Conservation (phyloP, 37 sponge, comb jelly and placozoan genomes). For the Beroe forskalii region DNA sequence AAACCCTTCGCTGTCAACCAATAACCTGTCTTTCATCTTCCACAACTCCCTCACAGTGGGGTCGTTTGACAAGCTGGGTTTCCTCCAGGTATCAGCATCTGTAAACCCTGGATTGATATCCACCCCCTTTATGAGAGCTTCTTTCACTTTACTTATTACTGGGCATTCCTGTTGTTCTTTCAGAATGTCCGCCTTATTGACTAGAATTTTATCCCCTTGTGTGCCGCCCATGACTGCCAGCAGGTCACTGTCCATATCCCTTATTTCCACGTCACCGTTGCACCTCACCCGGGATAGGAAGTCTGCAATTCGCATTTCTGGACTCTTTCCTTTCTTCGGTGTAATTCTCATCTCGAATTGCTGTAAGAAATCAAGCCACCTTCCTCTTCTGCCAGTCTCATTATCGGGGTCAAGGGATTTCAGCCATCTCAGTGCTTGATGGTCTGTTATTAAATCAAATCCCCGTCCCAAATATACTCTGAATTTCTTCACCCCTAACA, state of each 20-base stretch:
- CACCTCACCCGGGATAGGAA: neutral
- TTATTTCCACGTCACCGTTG: neutral
- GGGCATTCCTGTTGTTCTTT: neutral
- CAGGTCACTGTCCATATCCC: neutral
- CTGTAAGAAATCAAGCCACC: neutral
- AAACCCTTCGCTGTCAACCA: neutral
- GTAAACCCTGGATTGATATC: neutral
- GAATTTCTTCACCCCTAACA: constrained; percentile 2
- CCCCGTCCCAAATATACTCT: neutral
- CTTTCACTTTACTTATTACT: neutral
- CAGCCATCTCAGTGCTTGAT: constrained; percentile 23
- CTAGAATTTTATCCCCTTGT: neutral
- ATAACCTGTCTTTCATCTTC: constrained; percentile 11
- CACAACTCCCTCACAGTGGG: neutral
- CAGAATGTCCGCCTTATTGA: neutral
- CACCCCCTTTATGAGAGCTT: neutral
- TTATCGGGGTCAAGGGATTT: neutral
- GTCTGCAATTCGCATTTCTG: constrained; percentile 3
- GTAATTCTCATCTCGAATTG: neutral
- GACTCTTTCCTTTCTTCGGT: neutral
- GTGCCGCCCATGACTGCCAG: neutral
- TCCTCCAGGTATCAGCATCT: neutral
- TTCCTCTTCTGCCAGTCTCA: constrained; percentile 22
- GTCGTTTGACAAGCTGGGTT: neutral
- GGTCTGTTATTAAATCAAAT: constrained; percentile 13